Percentiles rank a stretch among this genome's conserved stretches.
phyloP scores from a whole-genome alignment of 2,888 invertebrate genomes.

The Furcula furcula region DNA sequence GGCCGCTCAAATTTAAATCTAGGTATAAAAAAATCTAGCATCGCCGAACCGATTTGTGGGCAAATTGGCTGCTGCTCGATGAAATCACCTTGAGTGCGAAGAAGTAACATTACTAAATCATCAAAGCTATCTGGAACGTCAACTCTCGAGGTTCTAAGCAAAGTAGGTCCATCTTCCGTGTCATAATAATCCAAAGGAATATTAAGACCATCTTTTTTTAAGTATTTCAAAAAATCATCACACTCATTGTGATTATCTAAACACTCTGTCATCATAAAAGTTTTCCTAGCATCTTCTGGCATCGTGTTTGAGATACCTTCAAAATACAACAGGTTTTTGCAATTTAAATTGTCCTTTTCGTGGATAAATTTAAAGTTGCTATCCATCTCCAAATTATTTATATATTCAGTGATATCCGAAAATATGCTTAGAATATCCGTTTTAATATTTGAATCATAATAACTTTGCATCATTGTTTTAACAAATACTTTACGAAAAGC shows the following conservation, averaged over 20 bases:
- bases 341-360: background rate
- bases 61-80: background rate
- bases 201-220: background rate
- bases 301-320: background rate
- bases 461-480: background rate
- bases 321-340: background rate
- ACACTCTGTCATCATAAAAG: background rate
- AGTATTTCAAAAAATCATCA: background rate
- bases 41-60: background rate
- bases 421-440: background rate
- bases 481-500: conserved; percentile 1
- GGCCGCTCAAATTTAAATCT: background rate
- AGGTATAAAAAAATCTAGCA: background rate
- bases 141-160: no score
- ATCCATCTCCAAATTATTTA: background rate
- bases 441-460: background rate
- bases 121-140: background rate
- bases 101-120: background rate
- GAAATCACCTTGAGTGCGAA: background rate
- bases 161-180: no score
- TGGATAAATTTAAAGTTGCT: background rate
- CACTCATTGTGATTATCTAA: background rate
- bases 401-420: background rate
- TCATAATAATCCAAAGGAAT: no score
- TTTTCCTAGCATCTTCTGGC: background rate